A percentile compares a stretch with the other conserved stretches of the same genome.
Conservation (phyloP, 2,888 invertebrate genomes). For the Habrosyne pyritoides region DNA sequence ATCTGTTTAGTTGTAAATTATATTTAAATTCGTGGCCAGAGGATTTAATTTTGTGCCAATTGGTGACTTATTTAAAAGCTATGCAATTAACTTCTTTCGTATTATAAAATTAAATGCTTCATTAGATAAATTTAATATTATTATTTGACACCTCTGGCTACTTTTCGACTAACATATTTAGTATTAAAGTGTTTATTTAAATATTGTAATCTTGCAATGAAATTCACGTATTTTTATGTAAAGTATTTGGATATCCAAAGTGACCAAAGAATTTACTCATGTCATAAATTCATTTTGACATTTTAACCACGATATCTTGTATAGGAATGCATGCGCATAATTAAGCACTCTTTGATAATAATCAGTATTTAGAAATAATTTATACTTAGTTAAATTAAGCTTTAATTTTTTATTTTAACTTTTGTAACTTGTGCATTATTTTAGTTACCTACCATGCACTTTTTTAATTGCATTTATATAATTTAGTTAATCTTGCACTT, state of each 20-base stretch:
- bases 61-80: too few species aligned
- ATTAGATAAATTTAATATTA: too few species aligned
- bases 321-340: conserved; percentile 5
- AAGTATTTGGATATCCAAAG: conserved; percentile 10
- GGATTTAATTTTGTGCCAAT: too few species aligned
- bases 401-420: conserved; percentile 34
- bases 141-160: not conserved
- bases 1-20: not conserved
- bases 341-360: not conserved
- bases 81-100: too few species aligned
- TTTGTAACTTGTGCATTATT: conserved; percentile 24
- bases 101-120: not conserved
- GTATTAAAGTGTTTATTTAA: not conserved
- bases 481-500: not conserved
- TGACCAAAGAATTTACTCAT: conserved; percentile 15
- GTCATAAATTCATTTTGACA: not conserved
- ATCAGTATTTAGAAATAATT: conserved; percentile 12
- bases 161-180: not conserved
- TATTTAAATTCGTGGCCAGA: not conserved
- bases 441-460: conserved; percentile 33
- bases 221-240: conserved; percentile 13
- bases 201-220: not conserved
- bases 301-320: not conserved
- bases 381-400: conserved; percentile 31
- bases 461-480: conserved; percentile 14